These are phyloP conservation scores for Tachina grossa DNA, from an alignment of 2,888 invertebrate species.

Conservation along the genomic window DNA sequence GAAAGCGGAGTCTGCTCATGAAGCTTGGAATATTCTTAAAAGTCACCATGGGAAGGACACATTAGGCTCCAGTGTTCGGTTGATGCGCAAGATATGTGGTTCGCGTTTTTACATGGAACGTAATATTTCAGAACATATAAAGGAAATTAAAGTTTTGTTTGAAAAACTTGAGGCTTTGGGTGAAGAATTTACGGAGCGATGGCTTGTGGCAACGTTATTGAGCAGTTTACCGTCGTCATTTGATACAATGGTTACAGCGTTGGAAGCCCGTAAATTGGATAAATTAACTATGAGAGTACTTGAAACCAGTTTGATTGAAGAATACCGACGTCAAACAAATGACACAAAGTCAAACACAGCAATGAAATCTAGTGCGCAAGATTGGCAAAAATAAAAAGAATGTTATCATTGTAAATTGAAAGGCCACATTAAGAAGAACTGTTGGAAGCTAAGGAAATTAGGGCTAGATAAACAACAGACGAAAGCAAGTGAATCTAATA, in stretches of 20 bases:
- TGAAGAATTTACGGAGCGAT: constrained; percentile 17
- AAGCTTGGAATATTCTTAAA: constrained; percentile 10
- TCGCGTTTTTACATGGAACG: constrained; percentile 28
- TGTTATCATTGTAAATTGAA: not conserved
- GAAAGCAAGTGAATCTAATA: not conserved
- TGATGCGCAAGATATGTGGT: constrained; percentile 37
- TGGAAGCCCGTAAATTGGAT: not conserved
- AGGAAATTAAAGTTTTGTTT: constrained; percentile 32
- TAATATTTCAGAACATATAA: constrained; percentile 20
- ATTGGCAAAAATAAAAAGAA: not conserved
- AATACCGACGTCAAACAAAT: constrained; percentile 27
- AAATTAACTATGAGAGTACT: constrained; percentile 6
- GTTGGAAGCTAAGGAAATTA: constrained; percentile 17
- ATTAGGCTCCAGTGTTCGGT: constrained; percentile 38
- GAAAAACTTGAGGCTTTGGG: constrained; percentile 27
- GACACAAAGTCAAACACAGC: not conserved
- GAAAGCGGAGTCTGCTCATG: not conserved
- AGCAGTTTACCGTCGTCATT: constrained; percentile 25
- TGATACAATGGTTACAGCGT: not conserved
- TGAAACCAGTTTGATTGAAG: constrained; percentile 1
- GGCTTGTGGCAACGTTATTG: constrained; percentile 29
- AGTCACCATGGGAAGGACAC: constrained; percentile 24
- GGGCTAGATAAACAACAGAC: not conserved
- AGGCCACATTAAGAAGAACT: constrained; percentile 9
- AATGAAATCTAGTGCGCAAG: too few species aligned